Conservation (phyloP, 2,888 invertebrate genomes). For the Xestia sexstrigata region DNA sequence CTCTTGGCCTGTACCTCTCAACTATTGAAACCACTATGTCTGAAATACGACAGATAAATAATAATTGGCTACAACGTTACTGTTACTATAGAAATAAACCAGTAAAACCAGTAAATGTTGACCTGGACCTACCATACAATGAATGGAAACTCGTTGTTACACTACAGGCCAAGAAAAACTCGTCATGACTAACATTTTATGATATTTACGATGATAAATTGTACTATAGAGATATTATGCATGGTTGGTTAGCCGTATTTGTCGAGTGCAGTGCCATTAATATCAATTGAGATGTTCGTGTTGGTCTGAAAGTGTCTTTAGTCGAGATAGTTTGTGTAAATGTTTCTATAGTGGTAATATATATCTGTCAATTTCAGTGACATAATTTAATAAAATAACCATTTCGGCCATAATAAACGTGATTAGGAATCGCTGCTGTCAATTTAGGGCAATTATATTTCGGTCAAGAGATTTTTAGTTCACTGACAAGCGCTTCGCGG, state of each 20-base stretch:
- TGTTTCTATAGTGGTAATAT: conserved; percentile 17
- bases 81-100: conserved; percentile 33
- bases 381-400: conserved; percentile 43
- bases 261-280: conserved; percentile 66
- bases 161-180: conserved; percentile 37
- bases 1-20: conserved; percentile 20
- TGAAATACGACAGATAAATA: conserved; percentile 23
- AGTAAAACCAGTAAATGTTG: conserved; percentile 35
- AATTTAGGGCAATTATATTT: not conserved
- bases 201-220: conserved; percentile 59
- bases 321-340: conserved; percentile 25
- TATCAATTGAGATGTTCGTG: conserved; percentile 70
- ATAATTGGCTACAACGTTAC: conserved; percentile 24
- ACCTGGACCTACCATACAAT: not conserved
- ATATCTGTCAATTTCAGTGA: conserved; percentile 28
- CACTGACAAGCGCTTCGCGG: too few species aligned
- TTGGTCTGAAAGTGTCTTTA: conserved; percentile 39
- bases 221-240: conserved; percentile 60
- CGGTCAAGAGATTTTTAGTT: not conserved
- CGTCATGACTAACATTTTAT: conserved; percentile 24
- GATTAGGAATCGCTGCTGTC: conserved; percentile 11
- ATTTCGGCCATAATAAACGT: not conserved
- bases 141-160: conserved; percentile 6
- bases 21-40: conserved; percentile 10
- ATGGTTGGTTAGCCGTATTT: conserved; percentile 53